These are phyloP conservation scores for Drosophila greeni DNA, from an alignment of 2,888 invertebrate genomes.

Conservation along the genomic window DNA sequence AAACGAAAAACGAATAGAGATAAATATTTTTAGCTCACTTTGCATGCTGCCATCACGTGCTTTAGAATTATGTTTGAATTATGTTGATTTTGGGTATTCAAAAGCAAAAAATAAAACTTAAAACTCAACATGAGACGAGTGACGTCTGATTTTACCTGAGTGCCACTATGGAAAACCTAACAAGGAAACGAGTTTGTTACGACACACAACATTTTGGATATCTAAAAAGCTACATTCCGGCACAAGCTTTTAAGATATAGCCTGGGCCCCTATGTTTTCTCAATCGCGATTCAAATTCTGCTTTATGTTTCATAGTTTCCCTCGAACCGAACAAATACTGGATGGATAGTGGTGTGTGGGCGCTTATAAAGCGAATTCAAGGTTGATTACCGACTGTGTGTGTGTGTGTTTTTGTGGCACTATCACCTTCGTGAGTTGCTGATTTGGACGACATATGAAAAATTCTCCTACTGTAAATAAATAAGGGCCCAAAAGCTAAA, in stretches of 20 bases:
- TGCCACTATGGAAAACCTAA: conserved; percentile 19
- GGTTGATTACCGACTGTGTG: conserved; percentile 72
- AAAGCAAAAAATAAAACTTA: not conserved
- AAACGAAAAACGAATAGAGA: conserved; percentile 27
- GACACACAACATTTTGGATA: conserved; percentile 28
- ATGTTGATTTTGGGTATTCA: conserved; percentile 57
- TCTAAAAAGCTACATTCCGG: conserved; percentile 25
- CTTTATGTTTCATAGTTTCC: conserved; percentile 38
- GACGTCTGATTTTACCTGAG: conserved; percentile 35
- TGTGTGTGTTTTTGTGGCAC: conserved; percentile 18
- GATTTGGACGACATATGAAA: conserved; percentile 59
- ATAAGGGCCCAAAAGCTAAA: conserved; percentile 53
- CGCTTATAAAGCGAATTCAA: conserved; percentile 63
- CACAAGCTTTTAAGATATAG: conserved; percentile 22
- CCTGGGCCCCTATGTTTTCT: not conserved
- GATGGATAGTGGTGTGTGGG: conserved; percentile 23
- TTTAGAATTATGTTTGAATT: conserved; percentile 48
- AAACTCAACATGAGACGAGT: conserved; percentile 27
- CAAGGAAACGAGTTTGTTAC: conserved; percentile 39
- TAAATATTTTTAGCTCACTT: conserved; percentile 53
- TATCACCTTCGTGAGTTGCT: conserved; percentile 48
- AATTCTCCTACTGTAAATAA: conserved; percentile 50
- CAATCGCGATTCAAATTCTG: conserved; percentile 16
- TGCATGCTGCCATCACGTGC: conserved; percentile 62
- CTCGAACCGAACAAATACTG: conserved; percentile 4